Evolutionary conservation across 2,113 vertebrate species (phyloP), one percentile per base, ranked within the genome.

Genomic region (Mohoua ochrocephala): DNA sequence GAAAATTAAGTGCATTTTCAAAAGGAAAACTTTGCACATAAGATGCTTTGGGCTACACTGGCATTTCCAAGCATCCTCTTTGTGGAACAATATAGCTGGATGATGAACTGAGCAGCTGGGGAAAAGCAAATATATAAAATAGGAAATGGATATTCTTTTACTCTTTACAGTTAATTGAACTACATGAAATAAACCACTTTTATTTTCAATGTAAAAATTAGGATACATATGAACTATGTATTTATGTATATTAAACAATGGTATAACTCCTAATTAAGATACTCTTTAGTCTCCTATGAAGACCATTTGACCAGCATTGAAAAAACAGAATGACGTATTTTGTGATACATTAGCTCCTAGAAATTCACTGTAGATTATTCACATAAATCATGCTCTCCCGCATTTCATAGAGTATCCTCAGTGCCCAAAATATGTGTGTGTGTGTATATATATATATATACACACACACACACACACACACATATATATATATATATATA

Each of bases 21-120:
- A 95, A 97, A 97, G n/a, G 30, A 87, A 93, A 98, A 94, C 97
- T 98, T 98, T 97, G 83, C 98, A 98, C 98, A 97, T 98, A 98
- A 97, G 97, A 26, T 61, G 17, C 20, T 86, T 52, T 8, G 1
- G 37, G 12, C 28, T 60, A 37, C 15, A 8, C 1, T 53, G 39
- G 2, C 28, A 37, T 87, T 47, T 45, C 17, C 33, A 80, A 76
- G 14, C 7, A 69, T 60, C 11, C 12, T 19, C 53, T 86, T 23
- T 57, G 9, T 80, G 24, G 13, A 52, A 49, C 0, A 26, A 10
- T 42, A 8, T 26, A 68, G 23, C 12, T 70, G n/a, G 10, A 60
- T 52, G 14, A 44, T 22, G 7, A 50, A 8, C 17, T 42, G n/a
- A 41, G 3, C 1, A 1, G 3, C 45, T 57, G 7, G 4, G 7